These are phyloP conservation scores for Dascillus cervinus DNA, from an alignment of 2,888 invertebrate genomes.

Conservation along the genomic window DNA sequence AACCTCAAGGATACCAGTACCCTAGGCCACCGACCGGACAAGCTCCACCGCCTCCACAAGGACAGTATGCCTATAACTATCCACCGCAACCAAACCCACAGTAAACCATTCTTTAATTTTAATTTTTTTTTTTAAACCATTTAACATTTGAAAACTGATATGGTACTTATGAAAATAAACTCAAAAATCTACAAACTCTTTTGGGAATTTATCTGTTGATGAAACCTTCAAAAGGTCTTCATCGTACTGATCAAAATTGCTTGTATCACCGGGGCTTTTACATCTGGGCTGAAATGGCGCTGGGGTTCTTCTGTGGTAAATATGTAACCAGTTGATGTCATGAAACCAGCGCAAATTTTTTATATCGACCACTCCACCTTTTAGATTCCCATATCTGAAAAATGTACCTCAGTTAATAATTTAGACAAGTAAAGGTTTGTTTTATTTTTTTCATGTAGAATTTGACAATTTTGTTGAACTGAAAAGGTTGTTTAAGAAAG, in stretches of 20 bases:
- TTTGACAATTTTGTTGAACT: neutral
- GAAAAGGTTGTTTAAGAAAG: neutral
- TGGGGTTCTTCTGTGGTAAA: conserved; percentile 64
- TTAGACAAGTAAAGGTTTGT: too few species aligned
- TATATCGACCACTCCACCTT: conserved; percentile 78
- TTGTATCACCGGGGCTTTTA: conserved; percentile 53
- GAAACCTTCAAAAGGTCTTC: conserved; percentile 46
- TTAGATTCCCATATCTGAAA: conserved; percentile 81
- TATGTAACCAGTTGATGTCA: conserved; percentile 71
- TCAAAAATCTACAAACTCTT: conserved; percentile 63
- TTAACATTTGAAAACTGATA: neutral
- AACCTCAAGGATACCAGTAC: conserved; percentile 58
- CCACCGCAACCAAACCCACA: conserved; percentile 69
- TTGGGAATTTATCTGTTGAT: conserved; percentile 46
- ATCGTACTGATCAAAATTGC: conserved; percentile 62
- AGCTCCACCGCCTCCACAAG: conserved; percentile 64
- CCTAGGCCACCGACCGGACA: conserved; percentile 60
- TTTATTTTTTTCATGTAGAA: neutral
- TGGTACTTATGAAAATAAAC: conserved; percentile 1
- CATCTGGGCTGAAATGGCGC: conserved; percentile 55
- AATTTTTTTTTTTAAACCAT: conserved; percentile 4
- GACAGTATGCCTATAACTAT: conserved; percentile 68
- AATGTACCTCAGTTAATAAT: too few species aligned
- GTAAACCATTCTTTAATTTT: conserved; percentile 32
- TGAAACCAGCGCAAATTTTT: conserved; percentile 86